These are phyloP conservation scores for Lasioglossum vierecki DNA, from an alignment of 2,888 invertebrate species.

Conservation along the genomic window DNA sequence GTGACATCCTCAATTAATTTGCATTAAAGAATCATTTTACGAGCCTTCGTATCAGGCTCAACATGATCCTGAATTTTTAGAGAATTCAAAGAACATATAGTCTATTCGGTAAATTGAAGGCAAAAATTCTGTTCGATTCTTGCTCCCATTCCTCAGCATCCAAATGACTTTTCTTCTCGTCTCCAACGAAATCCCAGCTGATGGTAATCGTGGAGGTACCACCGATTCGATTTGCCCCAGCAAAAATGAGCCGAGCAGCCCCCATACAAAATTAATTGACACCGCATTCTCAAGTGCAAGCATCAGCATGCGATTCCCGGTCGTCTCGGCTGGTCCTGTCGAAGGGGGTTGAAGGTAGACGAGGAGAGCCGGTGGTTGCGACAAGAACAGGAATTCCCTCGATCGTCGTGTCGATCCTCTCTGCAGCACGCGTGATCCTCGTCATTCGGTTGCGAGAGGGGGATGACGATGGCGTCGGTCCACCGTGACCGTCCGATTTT, in stretches of 20 bases:
- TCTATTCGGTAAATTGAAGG: not conserved
- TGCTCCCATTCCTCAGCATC: not conserved
- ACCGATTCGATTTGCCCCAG: not conserved
- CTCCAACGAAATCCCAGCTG: rapidly evolving
- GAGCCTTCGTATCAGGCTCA: too few relatives aligned
- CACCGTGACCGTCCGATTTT: slow-evolving; percentile 46
- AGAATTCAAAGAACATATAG: too few relatives aligned
- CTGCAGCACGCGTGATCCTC: not conserved
- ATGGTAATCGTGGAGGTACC: not conserved
- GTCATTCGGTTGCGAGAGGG: not conserved
- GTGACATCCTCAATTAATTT: not conserved
- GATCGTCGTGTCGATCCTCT: slow-evolving; percentile 25
- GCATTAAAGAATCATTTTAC: too few relatives aligned
- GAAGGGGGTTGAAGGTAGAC: not conserved
- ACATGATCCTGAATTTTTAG: too few relatives aligned
- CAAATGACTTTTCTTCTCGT: not conserved
- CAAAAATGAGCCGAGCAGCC: not conserved
- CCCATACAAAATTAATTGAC: not conserved
- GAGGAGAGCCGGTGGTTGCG: not conserved
- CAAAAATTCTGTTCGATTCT: not conserved
- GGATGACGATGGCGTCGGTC: slow-evolving; percentile 3
- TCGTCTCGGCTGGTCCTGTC: not conserved
- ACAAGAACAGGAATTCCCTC: slow-evolving; percentile 46
- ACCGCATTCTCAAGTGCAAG: not conserved
- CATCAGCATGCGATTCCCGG: not conserved